Evolutionary conservation across 2,888 invertebrate genomes (phyloP).

Genomic region (Lasius platythorax): DNA sequence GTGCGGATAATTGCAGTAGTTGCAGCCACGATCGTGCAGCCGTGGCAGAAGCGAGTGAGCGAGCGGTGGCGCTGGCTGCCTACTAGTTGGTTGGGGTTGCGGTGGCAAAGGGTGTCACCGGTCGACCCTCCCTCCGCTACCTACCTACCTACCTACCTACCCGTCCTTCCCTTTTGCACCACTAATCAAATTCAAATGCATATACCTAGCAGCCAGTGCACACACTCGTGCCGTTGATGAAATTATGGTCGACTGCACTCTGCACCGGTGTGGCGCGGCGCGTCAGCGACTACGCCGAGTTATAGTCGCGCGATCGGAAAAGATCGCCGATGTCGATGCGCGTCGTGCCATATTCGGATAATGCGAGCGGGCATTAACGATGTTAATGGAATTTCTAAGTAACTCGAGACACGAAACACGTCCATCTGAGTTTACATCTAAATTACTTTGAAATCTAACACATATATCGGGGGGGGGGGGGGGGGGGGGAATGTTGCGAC

Average conservation of each 20-base stretch:
- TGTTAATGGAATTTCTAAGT: slow-evolving; percentile 51
- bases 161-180: slow-evolving; percentile 75
- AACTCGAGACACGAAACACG: slow-evolving; percentile 41
- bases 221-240: slow-evolving; percentile 83
- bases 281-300: slow-evolving; percentile 63
- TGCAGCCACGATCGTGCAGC: slow-evolving; percentile 81
- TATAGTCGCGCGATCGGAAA: slow-evolving; percentile 56
- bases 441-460: slow-evolving; percentile 8
- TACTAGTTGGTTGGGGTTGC: slow-evolving; percentile 79
- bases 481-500: too few species aligned
- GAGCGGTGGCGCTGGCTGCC: slow-evolving; percentile 70
- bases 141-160: slow-evolving; percentile 63
- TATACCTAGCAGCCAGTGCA: slow-evolving; percentile 82
- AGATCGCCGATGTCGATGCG: slow-evolving; percentile 55
- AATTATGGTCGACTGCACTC: slow-evolving; percentile 85
- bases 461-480: not conserved
- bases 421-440: slow-evolving; percentile 27
- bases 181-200: slow-evolving; percentile 86
- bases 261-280: slow-evolving; percentile 67
- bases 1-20: slow-evolving; percentile 85
- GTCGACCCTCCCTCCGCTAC: slow-evolving; percentile 72
- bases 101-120: slow-evolving; percentile 85
- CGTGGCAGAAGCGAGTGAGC: slow-evolving; percentile 74
- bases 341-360: slow-evolving; percentile 41
- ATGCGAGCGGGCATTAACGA: slow-evolving; percentile 43